Evolutionary conservation across 2,888 invertebrate genomes (phyloP), one percentile per base, ranked within the genome.

Genomic region (Lithophane semibrunnea): DNA sequence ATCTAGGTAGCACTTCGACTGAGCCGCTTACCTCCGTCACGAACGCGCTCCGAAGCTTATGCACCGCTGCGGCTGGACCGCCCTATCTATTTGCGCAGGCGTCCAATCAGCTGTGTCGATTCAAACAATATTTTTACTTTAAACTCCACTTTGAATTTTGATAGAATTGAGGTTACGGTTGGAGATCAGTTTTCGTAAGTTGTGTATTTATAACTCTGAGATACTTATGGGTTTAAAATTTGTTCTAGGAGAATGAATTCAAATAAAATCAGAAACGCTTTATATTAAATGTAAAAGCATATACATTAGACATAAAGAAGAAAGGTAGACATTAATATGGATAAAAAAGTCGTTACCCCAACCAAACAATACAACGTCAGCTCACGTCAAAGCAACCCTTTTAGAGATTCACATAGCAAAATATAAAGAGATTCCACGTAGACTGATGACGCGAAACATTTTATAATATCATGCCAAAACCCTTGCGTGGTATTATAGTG

Each of bases 11-110:
- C 85, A 85, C 85, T 88, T 86, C 85, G 87, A 82, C 88, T 94
- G 94, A 94, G 93, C 94, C 89, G 93, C 94, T 95, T 94, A 95
- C 91, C 89, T 90, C 88, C 88, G 88, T 87, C 89, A 89, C 88
- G 89, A 88, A 87, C 81, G 84, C 91, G 88, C 88, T 85, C 79
- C 87, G 84, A 86, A 90, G 92, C 91, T 92, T 92, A 92, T 90
- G 90, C 89, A 87, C 88, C 84, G 82, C 83, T 86, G 86, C 70
- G 81, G 85, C 85, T 81, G 85, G 88, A 86, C 89, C 87, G 82
- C 88, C 90, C 92, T 95, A 95, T 95, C 94, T 94, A 92, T 94
- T 94, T 93, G 90, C 89, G 87, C 94, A 94, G 92, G 91, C 92
- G 90, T 91, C 89, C 90, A 90, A 90, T 91, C 89, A 86, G 84